Conservation (phyloP, 2,113 vertebrate genomes). For the Brachypodius melanocephalos region DNA sequence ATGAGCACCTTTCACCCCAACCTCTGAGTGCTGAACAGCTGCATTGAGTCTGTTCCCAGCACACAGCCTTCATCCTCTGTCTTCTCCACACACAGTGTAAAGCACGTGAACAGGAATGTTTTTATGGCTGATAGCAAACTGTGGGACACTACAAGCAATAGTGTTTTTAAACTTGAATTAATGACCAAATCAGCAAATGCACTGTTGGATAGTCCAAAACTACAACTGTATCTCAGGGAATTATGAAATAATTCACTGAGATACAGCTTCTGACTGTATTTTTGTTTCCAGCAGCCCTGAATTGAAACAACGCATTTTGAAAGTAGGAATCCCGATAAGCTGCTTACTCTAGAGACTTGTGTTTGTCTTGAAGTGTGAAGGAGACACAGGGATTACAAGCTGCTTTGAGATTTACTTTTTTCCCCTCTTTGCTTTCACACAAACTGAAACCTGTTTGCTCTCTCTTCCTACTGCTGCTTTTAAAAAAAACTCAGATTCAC, state of each 20-base stretch:
- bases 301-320: background rate
- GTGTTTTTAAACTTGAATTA: background rate
- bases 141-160: background rate
- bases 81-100: fast-evolving
- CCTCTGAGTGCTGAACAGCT: background rate
- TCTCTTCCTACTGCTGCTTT: background rate
- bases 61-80: fast-evolving
- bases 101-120: fast-evolving
- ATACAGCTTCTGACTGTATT: background rate
- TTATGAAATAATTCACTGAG: background rate
- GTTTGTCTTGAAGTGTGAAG: background rate
- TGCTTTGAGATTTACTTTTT: background rate
- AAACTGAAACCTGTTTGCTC: background rate
- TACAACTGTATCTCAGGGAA: too few relatives aligned
- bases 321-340: background rate
- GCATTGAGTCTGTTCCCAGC: background rate
- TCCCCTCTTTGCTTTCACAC: background rate
- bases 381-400: background rate
- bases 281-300: background rate
- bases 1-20: fast-evolving
- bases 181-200: background rate
- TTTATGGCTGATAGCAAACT: background rate
- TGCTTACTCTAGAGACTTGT: background rate
- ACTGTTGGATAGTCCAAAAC: background rate
- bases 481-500: background rate